Evolutionary conservation across 2,113 vertebrate genomes (phyloP).

Genomic region (Cranoglanis bouderius): DNA sequence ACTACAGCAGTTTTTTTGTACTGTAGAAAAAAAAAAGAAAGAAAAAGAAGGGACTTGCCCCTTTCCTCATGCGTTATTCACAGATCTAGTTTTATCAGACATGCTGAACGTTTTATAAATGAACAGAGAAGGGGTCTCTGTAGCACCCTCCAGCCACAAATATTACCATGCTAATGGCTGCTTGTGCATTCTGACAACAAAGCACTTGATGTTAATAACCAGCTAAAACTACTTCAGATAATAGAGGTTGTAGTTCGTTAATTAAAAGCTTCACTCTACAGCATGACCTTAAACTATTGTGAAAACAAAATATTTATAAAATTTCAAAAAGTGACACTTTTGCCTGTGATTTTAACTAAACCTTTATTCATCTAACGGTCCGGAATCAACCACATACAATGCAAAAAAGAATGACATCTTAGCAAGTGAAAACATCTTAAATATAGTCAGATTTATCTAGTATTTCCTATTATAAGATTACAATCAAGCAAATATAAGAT

Average conservation of each 20-base stretch:
- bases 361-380: background rate
- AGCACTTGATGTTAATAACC: slow-evolving; percentile 23
- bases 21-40: background rate
- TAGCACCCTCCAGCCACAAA: slow-evolving; percentile 25
- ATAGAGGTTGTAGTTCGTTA: background rate
- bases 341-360: background rate
- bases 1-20: slow-evolving; percentile 2
- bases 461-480: too few relatives aligned
- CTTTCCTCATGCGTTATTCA: slow-evolving; percentile 20
- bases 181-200: slow-evolving; percentile 21
- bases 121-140: slow-evolving; percentile 21
- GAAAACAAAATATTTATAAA: background rate
- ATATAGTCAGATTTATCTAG: too few relatives aligned
- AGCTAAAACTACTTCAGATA: slow-evolving; percentile 19
- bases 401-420: too few relatives aligned
- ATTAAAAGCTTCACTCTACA: background rate
- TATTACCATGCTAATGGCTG: slow-evolving; percentile 22
- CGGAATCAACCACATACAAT: background rate
- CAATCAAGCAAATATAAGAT: too few relatives aligned
- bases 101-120: background rate
- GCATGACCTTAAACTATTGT: background rate
- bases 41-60: background rate
- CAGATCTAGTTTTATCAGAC: background rate
- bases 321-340: background rate
- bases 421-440: too few relatives aligned